phyloP scores from a whole-genome alignment of 1,140 invertebrate genomes.

The Vanessa atalanta region DNA sequence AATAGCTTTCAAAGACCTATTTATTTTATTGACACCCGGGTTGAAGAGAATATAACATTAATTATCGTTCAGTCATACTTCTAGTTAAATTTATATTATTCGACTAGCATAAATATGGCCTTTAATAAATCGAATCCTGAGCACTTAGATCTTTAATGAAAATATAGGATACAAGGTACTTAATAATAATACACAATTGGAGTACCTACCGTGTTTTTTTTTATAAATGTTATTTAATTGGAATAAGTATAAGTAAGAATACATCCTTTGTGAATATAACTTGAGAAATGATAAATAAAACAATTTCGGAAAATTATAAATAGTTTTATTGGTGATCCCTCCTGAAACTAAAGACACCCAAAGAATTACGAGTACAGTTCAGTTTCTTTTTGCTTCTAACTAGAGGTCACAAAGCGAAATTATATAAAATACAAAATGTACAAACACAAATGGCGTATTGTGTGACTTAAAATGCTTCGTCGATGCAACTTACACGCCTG shows the following conservation, averaged over 20 bases:
- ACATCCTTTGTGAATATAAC: slow-evolving; percentile 6
- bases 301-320: slow-evolving; percentile 57
- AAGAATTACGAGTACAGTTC: slow-evolving; percentile 20
- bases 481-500: neutral
- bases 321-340: slow-evolving; percentile 53
- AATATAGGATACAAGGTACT: no score
- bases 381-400: slow-evolving; percentile 10
- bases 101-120: no score
- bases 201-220: no score
- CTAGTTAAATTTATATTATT: no score
- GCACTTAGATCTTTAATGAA: no score
- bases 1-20: no score
- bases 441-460: slow-evolving; percentile 14
- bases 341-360: slow-evolving; percentile 44
- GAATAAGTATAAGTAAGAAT: neutral
- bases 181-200: no score
- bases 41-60: no score
- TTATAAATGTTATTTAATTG: neutral
- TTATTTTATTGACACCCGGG: no score
- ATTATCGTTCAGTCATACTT: no score
- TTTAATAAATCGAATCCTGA: no score
- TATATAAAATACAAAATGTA: slow-evolving; percentile 41
- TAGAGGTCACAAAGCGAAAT: slow-evolving; percentile 31
- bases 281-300: slow-evolving; percentile 51
- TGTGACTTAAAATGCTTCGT: neutral